A percentile compares a stretch with the other conserved stretches of the same genome.
phyloP scores from a whole-genome alignment of 2,888 invertebrate species.

The Polydesmus complanatus region DNA sequence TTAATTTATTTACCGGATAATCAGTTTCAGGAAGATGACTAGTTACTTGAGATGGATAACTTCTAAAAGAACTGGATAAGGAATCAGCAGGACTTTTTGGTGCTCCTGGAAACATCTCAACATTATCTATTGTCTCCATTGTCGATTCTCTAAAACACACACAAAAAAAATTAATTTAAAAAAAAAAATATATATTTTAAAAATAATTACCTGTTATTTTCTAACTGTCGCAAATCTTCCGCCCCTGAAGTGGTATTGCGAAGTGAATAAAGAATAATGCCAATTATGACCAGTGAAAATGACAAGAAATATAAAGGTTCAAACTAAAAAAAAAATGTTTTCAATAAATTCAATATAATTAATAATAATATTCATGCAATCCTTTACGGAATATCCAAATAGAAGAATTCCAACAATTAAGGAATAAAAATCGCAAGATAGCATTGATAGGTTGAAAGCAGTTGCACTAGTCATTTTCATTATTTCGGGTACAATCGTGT shows the following conservation, averaged over 20 bases:
- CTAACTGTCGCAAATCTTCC: neutral
- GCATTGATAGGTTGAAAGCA: slow-evolving; percentile 61
- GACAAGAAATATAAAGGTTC: slow-evolving; percentile 56
- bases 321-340: neutral
- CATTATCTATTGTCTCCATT: neutral
- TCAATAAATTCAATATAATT: neutral
- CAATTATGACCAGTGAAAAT: slow-evolving; percentile 58
- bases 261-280: slow-evolving; percentile 51
- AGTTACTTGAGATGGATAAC: neutral
- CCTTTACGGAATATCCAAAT: slow-evolving; percentile 58
- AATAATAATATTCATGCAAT: neutral
- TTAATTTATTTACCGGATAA: neutral
- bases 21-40: neutral
- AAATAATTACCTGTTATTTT: neutral
- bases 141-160: neutral
- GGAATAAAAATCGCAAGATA: slow-evolving; percentile 74
- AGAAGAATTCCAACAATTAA: slow-evolving; percentile 63
- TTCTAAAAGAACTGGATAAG: neutral
- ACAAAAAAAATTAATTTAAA: neutral
- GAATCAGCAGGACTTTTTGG: slow-evolving; percentile 3
- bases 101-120: neutral
- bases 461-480: slow-evolving; percentile 65
- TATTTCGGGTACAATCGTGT: slow-evolving; percentile 59
- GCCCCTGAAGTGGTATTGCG: slow-evolving; percentile 38
- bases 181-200: neutral